A percentile compares a stretch with the other conserved stretches of the same genome.
Conservation (phyloP, 1,140 invertebrate species). For the Homalodisca vitripennis region DNA sequence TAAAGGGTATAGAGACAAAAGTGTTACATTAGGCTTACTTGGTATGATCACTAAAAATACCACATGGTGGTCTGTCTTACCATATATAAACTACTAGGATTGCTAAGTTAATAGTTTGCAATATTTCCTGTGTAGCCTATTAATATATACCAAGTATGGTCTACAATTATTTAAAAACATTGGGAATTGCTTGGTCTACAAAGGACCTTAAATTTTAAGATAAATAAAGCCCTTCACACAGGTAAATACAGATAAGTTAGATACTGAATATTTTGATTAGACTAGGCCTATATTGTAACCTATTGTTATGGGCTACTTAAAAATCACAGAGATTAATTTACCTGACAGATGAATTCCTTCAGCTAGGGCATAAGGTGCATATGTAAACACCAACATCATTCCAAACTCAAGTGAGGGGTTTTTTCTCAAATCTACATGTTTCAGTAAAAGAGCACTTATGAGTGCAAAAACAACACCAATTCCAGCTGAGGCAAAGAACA, state of each 20-base stretch:
- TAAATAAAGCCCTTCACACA: too few species aligned
- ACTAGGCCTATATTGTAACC: background rate
- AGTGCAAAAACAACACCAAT: conserved; percentile 96
- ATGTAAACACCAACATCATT: conserved; percentile 97
- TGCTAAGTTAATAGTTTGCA: too few species aligned
- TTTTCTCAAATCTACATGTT: conserved; percentile 95
- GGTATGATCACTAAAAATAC: too few species aligned
- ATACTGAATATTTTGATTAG: background rate
- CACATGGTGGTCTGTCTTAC: too few species aligned
- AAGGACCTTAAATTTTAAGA: too few species aligned
- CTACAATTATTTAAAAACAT: too few species aligned
- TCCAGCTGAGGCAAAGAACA: conserved; percentile 98
- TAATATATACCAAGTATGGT: too few species aligned
- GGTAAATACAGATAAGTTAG: background rate
- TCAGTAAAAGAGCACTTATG: conserved; percentile 89
- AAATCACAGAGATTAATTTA: conserved; percentile 47
- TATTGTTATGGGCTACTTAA: background rate
- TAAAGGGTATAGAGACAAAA: too few species aligned
- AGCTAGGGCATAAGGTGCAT: conserved; percentile 96
- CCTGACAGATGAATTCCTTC: conserved; percentile 96
- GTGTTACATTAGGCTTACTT: too few species aligned
- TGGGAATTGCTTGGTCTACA: too few species aligned
- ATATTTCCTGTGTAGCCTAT: too few species aligned
- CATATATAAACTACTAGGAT: too few species aligned
- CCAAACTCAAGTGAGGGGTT: conserved; percentile 98